A percentile compares a stretch with the other conserved stretches of the same genome.
These are phyloP conservation scores for Sympetrum striolatum DNA, from an alignment of 2,888 invertebrate species.

Conservation along the genomic window DNA sequence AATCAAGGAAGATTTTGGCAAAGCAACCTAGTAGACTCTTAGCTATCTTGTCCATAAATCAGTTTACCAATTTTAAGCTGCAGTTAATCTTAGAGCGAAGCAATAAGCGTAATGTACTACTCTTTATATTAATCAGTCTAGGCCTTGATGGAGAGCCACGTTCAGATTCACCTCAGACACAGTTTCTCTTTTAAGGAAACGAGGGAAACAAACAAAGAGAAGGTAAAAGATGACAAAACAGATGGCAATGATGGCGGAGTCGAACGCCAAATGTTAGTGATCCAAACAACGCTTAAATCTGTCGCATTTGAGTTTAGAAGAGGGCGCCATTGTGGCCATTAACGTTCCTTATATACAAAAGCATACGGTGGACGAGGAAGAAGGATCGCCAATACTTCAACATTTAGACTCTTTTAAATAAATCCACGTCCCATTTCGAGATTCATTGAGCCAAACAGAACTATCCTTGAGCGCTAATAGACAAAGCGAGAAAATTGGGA, in stretches of 20 bases:
- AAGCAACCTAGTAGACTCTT: no score
- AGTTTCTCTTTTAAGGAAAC: background rate
- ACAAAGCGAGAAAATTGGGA: background rate
- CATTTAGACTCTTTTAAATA: background rate
- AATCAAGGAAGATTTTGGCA: no score
- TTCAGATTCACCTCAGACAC: no score
- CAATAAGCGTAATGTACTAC: no score
- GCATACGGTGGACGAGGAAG: background rate
- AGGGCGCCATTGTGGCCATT: background rate
- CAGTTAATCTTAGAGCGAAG: no score
- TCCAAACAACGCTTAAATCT: background rate
- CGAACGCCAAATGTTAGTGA: background rate
- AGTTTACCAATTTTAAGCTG: no score
- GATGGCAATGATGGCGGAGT: background rate
- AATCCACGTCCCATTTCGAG: background rate
- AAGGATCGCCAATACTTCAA: background rate
- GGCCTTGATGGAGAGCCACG: no score
- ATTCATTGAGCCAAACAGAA: background rate
- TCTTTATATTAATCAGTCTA: no score
- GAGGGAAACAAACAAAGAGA: background rate
- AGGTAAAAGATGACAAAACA: background rate
- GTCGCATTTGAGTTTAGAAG: background rate
- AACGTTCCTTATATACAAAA: background rate
- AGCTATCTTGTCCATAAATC: no score
- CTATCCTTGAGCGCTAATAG: background rate